Evolutionary conservation across 2,113 vertebrate species (phyloP).

Genomic region (Apodemus sylvaticus): DNA sequence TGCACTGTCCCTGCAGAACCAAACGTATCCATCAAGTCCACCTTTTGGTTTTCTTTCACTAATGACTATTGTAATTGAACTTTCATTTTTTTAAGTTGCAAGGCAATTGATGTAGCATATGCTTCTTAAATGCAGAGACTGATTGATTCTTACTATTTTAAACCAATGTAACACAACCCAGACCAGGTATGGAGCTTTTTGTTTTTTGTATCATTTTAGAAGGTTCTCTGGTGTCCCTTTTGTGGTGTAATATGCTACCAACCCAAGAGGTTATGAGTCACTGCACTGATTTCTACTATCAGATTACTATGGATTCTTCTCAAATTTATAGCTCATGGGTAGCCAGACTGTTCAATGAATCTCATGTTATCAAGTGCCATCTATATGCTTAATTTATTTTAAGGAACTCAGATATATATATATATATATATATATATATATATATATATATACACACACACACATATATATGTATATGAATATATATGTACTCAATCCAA

Average conservation of each 20-base stretch:
- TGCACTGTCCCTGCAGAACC: neutral
- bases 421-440: neutral
- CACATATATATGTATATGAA: no score
- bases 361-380: neutral
- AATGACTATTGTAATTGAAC: neutral
- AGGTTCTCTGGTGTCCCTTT: neutral
- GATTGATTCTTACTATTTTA: neutral
- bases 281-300: neutral
- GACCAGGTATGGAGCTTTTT: neutral
- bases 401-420: neutral
- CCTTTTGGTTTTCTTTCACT: neutral
- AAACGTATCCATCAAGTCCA: neutral
- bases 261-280: neutral
- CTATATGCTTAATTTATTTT: neutral
- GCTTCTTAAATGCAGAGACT: neutral
- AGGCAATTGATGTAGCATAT: neutral
- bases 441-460: neutral
- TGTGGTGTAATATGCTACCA: neutral
- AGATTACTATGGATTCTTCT: neutral
- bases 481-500: neutral
- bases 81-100: neutral
- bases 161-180: neutral
- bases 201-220: neutral
- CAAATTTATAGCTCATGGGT: neutral
- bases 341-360: neutral